A percentile compares a stretch with the other conserved stretches of the same genome.
Evolutionary conservation across 1,140 invertebrate species (phyloP).

Genomic region (Brachionus plicatilis): DNA sequence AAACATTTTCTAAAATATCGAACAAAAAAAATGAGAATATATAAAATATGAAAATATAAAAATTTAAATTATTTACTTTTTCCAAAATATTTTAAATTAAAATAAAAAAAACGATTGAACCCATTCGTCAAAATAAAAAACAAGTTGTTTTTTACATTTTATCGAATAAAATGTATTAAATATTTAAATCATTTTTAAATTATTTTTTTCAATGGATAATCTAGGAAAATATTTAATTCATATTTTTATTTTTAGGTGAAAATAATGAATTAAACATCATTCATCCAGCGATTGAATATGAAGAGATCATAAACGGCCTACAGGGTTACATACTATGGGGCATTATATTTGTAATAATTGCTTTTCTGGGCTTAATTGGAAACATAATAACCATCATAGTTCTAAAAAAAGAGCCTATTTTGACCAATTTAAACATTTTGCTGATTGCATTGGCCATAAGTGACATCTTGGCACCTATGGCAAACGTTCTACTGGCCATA

Average conservation of each 20-base stretch:
- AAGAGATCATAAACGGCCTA: constrained; percentile 6
- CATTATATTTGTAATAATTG: constrained; percentile 8
- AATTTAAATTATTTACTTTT: no score
- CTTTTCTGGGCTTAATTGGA: constrained; percentile 14
- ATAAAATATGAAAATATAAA: no score
- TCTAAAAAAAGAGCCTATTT: background rate
- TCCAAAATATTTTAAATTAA: no score
- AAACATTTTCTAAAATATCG: no score
- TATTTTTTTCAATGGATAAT: background rate
- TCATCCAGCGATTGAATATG: background rate
- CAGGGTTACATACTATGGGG: constrained; percentile 37
- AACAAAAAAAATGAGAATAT: no score
- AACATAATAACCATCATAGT: constrained; percentile 28
- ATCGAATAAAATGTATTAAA: no score
- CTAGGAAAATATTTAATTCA: background rate
- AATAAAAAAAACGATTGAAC: no score
- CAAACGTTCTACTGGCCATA: constrained; percentile 15
- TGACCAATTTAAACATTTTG: background rate
- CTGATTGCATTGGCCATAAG: constrained; percentile 32
- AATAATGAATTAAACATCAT: background rate
- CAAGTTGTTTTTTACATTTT: no score
- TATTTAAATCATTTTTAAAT: no score
- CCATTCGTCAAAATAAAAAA: no score
- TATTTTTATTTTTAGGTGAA: background rate
- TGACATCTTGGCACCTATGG: constrained; percentile 24